Evolutionary conservation across 1,140 invertebrate species (phyloP), one percentile per base, ranked within the genome.

Genomic region (Eubasilissa regina): DNA sequence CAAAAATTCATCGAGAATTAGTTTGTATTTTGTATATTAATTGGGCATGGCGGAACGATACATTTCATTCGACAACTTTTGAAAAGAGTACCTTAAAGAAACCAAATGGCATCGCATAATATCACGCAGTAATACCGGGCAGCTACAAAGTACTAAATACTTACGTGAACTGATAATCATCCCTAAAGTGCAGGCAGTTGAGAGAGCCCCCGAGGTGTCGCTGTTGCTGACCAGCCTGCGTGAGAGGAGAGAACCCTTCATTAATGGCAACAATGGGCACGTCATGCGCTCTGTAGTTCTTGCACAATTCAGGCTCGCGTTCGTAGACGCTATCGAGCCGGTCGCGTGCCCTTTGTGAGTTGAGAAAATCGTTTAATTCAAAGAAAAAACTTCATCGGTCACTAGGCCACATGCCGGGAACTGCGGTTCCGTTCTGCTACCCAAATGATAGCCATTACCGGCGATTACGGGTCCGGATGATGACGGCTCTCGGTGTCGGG

Each of bases 311-410:
- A 12, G 60, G 19, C 13, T 43, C 19, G 35, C 25, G 0, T 64
- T 43, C 35, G 19, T 12, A 64, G 25, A 35, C 19, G 21, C 60
- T n/a, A 35, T 64, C n/a, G 8, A 51, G 60, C 19, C 60, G 19
- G 60, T 64, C 60, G 60, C 60, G 60, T 64, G 60, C 60, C 60
- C 19, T 64, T 43, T 64, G 60, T 64, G 25, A 64, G 21, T 4
- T 3, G 35, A 9, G 35, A 21, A 62, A 25, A 64, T 64, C 60
- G 60, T 64, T 64, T 64, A 64, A 64, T 64, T 64, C 60, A 9
- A 43, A 21, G 19, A 13, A 64, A 64, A 64, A 25, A 64, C 60
- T 6, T 13, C 60, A 25, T 10, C 35, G 60, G 60, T 35, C 60
- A 64, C 35, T 64, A 8, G 35, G 60, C 60, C 60, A 64, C 35